Base-by-base conservation (phyloP, 2,888 invertebrate species). In the Prostheceraeus crozeri region DNA sequence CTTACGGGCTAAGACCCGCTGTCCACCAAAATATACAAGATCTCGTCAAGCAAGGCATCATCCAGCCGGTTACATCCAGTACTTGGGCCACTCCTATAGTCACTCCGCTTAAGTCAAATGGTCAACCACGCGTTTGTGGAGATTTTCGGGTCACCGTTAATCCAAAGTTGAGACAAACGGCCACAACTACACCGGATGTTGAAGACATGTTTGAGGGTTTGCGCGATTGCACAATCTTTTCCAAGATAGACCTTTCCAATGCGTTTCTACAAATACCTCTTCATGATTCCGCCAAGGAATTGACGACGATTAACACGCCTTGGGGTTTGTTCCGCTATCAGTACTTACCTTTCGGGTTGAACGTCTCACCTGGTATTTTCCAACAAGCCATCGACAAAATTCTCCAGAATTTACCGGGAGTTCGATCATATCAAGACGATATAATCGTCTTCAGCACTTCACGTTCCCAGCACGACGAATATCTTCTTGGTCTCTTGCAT, bases 201-300 rank as follows among this genome's bases (percentile, higher is more conserved):
- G 48, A 48, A 48, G 48, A 48, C 27, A 48, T 48, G 23, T 48
- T 48, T 48, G 10, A 25, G 48, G 48, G 25, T 6, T 40, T 40
- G 19, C n/a, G 19, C n/a, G 48, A 14, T 23, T 48, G 11, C 27
- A 48, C 14, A 4, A 6, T 48, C 3, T 21, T 48, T 21, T 48
- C 48, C 23, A 48, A 48, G 14, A 28, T 48, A 21, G 48, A 48
- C 27, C 27, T 48, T 10, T 6, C 23, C 23, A 48, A 48, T 40
- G 33, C 33, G n/a, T 33, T 33, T n/a, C n/a, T 33, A n/a, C 33
- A 33, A 33, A 33, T 33, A 10, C 33, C 33, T 8, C 33, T 33
- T 33, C 10, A 33, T 33, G 10, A 10, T 8, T 10, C 10, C 33
- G 10, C 33, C 10, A 10, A 33, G 33, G 33, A 33, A n/a, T 33